Percentiles rank a stretch among this genome's conserved stretches.
Conservation (phyloP, 2,113 vertebrate species). For the Gracilinanus agilis region DNA sequence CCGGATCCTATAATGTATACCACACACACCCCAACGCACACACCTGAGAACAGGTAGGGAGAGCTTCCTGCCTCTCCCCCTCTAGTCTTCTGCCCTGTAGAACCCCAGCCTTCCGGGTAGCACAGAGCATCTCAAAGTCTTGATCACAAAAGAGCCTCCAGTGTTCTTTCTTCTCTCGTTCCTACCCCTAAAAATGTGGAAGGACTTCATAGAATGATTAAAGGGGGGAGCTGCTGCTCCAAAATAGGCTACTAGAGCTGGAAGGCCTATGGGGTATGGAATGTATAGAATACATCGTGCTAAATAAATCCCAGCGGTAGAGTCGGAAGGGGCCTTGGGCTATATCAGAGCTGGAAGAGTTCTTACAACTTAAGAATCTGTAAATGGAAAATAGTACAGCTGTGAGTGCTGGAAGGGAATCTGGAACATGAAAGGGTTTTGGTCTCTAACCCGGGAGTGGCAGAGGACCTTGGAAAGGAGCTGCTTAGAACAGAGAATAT, state of each 20-base stretch:
- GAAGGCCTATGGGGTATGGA: not conserved
- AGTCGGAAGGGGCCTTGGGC: not conserved
- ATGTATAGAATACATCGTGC: not conserved
- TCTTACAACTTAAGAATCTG: not conserved
- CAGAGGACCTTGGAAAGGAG: not conserved
- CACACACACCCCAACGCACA: slow-evolving; percentile 23
- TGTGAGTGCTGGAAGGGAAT: not conserved
- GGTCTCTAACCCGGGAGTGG: not conserved
- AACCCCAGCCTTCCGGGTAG: not conserved
- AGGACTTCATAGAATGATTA: not conserved
- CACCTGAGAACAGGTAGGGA: not conserved
- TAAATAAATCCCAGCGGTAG: not conserved
- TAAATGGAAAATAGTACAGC: not conserved
- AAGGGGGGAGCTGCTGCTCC: not conserved
- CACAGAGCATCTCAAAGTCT: not conserved
- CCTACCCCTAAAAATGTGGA: not conserved
- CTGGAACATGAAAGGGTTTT: not conserved
- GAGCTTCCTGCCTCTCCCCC: slow-evolving; percentile 10
- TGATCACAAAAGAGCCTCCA: not conserved
- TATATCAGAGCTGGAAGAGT: not conserved
- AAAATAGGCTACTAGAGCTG: not conserved
- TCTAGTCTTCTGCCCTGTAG: not conserved
- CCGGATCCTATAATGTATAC: not conserved
- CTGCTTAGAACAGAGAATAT: not conserved
- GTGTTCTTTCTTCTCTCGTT: not conserved